These are phyloP conservation scores for Bujurquina vittata DNA, from an alignment of 2,113 vertebrate species.

Conservation along the genomic window DNA sequence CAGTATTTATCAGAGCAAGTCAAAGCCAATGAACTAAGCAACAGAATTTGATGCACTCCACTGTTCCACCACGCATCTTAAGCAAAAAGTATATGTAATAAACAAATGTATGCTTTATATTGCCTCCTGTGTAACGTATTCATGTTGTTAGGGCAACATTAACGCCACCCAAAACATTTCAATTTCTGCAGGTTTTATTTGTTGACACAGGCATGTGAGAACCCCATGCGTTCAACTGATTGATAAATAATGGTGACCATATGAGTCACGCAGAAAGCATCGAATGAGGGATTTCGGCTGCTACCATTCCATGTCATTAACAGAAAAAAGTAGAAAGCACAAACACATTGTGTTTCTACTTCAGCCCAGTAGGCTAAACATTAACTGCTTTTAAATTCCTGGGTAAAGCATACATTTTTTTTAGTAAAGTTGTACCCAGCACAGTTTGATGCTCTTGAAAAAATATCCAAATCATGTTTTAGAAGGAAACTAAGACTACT, in stretches of 20 bases:
- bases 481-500: constrained; percentile 7
- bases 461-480: constrained; percentile 25
- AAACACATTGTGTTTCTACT: not conserved
- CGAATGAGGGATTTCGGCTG: not conserved
- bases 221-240: not conserved
- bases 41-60: not conserved
- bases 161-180: not conserved
- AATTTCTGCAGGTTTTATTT: not conserved
- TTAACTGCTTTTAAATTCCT: not conserved
- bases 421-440: not conserved
- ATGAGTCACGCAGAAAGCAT: not conserved
- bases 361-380: not conserved
- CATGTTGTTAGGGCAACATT: not conserved
- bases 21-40: not conserved
- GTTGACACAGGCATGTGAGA: not conserved
- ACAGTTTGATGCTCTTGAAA: constrained; percentile 16
- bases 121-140: fast-evolving
- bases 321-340: not conserved
- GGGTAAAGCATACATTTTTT: not conserved
- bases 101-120: not conserved
- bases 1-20: constrained; percentile 27
- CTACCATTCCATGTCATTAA: not conserved
- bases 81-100: not conserved
- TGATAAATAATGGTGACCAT: not conserved
- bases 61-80: not conserved